Evolutionary conservation across 2,888 invertebrate genomes (phyloP).

Genomic region (Stenurella melanura): DNA sequence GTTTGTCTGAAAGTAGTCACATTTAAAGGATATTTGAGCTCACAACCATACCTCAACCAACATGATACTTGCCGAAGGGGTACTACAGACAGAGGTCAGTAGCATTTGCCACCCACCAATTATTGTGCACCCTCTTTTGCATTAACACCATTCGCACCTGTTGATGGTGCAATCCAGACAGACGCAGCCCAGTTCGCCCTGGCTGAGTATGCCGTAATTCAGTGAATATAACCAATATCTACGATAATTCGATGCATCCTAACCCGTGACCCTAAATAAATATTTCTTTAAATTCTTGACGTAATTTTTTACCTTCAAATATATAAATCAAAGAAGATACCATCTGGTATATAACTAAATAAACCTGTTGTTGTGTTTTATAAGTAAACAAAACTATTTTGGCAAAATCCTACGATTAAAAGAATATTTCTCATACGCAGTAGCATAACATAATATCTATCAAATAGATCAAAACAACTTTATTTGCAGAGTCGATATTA

Average conservation of each 20-base stretch:
- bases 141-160: no score
- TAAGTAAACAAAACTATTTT: constrained; percentile 24
- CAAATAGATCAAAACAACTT: not conserved
- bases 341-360: constrained; percentile 16
- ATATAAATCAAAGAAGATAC: constrained; percentile 3
- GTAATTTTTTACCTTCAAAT: constrained; percentile 30
- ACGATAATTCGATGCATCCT: not conserved
- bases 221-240: no score
- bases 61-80: no score
- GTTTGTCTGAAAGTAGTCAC: no score
- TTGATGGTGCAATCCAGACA: no score
- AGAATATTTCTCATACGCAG: constrained; percentile 18
- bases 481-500: not conserved
- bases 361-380: constrained; percentile 29
- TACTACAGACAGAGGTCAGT: no score
- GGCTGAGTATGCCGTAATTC: no score
- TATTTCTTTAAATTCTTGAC: constrained; percentile 1
- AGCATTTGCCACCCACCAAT: no score
- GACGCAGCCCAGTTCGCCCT: no score
- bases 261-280: not conserved
- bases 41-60: no score
- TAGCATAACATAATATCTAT: constrained; percentile 2
- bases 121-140: no score
- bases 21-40: no score
- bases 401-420: constrained; percentile 3